Evolutionary conservation across 2,888 invertebrate species (phyloP).

Genomic region (Muschampia plurimacula): DNA sequence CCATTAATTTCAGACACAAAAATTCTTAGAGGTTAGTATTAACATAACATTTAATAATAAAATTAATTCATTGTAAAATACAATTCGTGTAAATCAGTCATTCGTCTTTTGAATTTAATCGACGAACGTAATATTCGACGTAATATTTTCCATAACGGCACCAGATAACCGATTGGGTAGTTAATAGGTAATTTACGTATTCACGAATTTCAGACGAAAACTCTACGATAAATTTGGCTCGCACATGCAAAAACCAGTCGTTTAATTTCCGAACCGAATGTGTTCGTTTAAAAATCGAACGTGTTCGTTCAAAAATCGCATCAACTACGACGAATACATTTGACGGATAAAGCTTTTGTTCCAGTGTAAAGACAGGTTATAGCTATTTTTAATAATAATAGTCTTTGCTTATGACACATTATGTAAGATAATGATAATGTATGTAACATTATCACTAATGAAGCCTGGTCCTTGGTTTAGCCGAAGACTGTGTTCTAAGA

Average conservation of each 20-base stretch:
- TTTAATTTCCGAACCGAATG: slow-evolving; percentile 41
- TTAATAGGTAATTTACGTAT: slow-evolving; percentile 48
- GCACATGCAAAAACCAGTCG: slow-evolving; percentile 37
- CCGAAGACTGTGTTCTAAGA: no score
- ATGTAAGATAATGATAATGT: no score
- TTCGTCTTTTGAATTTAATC: slow-evolving; percentile 33
- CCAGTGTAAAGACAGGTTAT: neutral
- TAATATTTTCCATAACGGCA: slow-evolving; percentile 39
- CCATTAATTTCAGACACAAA: no score
- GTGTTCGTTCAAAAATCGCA: slow-evolving; percentile 31
- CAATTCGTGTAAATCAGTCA: slow-evolving; percentile 21
- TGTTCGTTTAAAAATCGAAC: slow-evolving; percentile 38
- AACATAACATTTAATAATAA: neutral
- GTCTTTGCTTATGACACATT: no score
- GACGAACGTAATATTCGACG: slow-evolving; percentile 32
- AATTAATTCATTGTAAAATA: neutral
- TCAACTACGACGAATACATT: slow-evolving; percentile 27
- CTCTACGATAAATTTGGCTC: slow-evolving; percentile 38
- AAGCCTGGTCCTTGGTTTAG: no score
- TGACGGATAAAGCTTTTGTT: slow-evolving; percentile 1
- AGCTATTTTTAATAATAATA: no score
- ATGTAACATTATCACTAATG: no score
- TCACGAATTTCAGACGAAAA: slow-evolving; percentile 45
- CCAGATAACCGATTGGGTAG: slow-evolving; percentile 45
- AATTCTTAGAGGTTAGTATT: no score